Conservation (phyloP, 2,113 vertebrate species). For the Hypanus sabinus region DNA sequence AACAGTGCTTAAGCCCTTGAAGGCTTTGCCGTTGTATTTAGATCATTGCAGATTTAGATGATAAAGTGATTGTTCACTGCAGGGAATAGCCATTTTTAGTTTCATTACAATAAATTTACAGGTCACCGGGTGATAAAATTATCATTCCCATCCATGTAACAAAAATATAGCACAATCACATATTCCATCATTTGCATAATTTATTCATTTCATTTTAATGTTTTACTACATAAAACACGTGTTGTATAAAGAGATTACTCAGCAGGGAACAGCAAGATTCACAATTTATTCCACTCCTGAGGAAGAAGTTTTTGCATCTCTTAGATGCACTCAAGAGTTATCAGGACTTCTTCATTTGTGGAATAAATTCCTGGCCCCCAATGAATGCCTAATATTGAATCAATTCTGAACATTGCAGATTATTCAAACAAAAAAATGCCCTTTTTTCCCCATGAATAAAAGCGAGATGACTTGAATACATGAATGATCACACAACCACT, state of each 20-base stretch:
- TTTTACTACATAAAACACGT: constrained; percentile 38
- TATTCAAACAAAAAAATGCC: constrained; percentile 7
- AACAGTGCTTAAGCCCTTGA: not conserved
- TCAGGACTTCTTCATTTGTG: constrained; percentile 1
- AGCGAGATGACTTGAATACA: not conserved
- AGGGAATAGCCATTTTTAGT: constrained; percentile 34
- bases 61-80: constrained; percentile 26
- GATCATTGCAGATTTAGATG: constrained; percentile 4
- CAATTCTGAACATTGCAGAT: not conserved
- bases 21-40: constrained; percentile 10
- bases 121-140: constrained; percentile 31
- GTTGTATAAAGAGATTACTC: constrained; percentile 36
- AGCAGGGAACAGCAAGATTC: constrained; percentile 13
- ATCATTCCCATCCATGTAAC: constrained; percentile 31
- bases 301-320: constrained; percentile 13
- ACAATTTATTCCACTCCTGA: constrained; percentile 28
- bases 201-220: constrained; percentile 37
- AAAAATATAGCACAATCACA: constrained; percentile 31
- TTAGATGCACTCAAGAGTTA: constrained; percentile 20
- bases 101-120: constrained; percentile 25
- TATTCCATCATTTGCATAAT: constrained; percentile 26
- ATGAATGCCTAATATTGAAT: not conserved
- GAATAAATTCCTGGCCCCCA: not conserved
- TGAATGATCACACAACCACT: not conserved
- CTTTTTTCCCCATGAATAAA: not conserved